These are phyloP conservation scores for Hirtodrosophila trivittata DNA, from an alignment of 2,888 invertebrate species.

Conservation along the genomic window DNA sequence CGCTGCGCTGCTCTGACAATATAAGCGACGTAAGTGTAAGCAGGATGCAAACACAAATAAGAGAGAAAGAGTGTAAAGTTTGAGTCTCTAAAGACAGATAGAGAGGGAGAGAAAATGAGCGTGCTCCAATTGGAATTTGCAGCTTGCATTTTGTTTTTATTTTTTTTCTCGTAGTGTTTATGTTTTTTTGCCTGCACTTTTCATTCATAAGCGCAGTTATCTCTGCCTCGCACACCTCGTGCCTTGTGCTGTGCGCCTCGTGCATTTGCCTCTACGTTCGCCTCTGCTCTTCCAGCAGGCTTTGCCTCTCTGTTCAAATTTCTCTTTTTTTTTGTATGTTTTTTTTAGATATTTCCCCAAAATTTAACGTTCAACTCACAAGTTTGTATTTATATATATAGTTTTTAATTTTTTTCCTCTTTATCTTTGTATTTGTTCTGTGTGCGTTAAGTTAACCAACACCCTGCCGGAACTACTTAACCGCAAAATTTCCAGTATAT, in stretches of 20 bases:
- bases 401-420: not conserved
- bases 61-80: constrained; percentile 9
- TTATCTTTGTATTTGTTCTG: constrained; percentile 2
- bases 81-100: not conserved
- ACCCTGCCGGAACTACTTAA: constrained; percentile 1
- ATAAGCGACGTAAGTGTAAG: constrained; percentile 29
- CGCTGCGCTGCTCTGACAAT: constrained; percentile 19
- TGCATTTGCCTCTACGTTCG: constrained; percentile 18
- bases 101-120: constrained; percentile 4
- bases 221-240: no score
- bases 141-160: constrained; percentile 51
- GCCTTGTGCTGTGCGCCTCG: not conserved
- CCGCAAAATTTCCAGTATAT: constrained; percentile 1
- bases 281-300: constrained; percentile 13
- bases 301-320: not conserved
- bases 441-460: no score
- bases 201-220: constrained; percentile 72
- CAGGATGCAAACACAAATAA: constrained; percentile 6
- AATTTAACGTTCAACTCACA: constrained; percentile 15
- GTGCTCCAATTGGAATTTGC: constrained; percentile 39
- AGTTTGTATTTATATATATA: not conserved
- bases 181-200: constrained; percentile 53
- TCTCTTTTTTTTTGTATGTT: constrained; percentile 1
- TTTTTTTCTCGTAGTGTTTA: constrained; percentile 21
- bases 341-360: not conserved